Base-by-base conservation (phyloP, 2,888 invertebrate genomes). In the Abrostola tripartita region DNA sequence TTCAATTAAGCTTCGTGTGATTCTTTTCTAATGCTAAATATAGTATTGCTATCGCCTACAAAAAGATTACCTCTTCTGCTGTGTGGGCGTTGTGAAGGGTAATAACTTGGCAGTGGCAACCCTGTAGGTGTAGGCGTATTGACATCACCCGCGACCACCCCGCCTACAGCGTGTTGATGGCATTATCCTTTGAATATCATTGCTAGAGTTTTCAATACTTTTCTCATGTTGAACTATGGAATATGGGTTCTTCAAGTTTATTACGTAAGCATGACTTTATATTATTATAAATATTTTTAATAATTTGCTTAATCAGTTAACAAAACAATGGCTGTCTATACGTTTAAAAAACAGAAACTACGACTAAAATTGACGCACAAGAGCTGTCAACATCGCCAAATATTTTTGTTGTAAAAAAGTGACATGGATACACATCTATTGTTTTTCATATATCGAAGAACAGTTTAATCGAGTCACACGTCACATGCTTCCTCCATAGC, bases 401-500 rank as follows among this genome's bases (percentile, higher is more conserved):
- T 47, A 24, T 14, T 14, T 44, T 47, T 47, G n/a, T 59, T 53
- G 51, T 47, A 64, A 75, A 71, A 55, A 40, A 4, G 36, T 12
- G 10, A 1, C 37, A 40, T 40, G 47, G 49, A 14, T 35, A 40
- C 35, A 35, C 52, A 42, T n/a, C 64, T 64, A 44, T 71, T 67
- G 66, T 61, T 61, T 57, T 55, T 58, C 40, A 51, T 47, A 71
- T 61, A 75, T 57, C 63, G 54, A 42, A 42, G 78, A 68, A 77
- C 68, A 74, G 57, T 71, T 66, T 78, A 74, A 74, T 77, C 69
- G 51, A 78, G 67, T 67, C 73, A 68, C 71, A 69, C 60, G 79
- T 79, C 72, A 76, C 60, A 70, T 72, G 74, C 79, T 86, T 81
- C 84, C 83, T 79, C 68, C 68, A 67, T 68, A 76, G 78, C 77